These are phyloP conservation scores for Hypotaenidia philippensis DNA, from an alignment of 2,797 vertebrate genomes.

Conservation along the genomic window DNA sequence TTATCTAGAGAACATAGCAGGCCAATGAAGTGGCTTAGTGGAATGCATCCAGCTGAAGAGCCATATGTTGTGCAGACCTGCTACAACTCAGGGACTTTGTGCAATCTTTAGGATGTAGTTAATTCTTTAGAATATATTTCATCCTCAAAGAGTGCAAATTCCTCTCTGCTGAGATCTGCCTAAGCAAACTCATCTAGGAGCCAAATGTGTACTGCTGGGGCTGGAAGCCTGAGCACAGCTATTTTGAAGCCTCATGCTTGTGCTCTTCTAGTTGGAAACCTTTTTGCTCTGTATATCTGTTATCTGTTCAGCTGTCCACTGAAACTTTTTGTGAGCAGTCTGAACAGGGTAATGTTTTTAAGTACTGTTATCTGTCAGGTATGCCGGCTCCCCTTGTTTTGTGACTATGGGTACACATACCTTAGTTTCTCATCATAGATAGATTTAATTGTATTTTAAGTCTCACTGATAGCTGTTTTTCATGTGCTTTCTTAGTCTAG, in stretches of 20 bases:
- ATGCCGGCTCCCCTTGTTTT: neutral
- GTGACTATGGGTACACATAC: accelerated
- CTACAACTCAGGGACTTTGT: neutral
- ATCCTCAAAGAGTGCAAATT: neutral
- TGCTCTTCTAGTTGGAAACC: neutral
- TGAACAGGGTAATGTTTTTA: neutral
- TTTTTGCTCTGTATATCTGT: neutral
- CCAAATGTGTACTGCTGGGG: accelerated
- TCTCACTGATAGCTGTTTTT: neutral
- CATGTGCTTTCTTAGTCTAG: neutral
- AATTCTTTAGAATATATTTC: neutral
- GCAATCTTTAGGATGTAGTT: neutral
- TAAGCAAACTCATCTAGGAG: neutral
- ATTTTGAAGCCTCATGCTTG: neutral
- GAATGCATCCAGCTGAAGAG: neutral
- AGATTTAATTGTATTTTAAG: neutral
- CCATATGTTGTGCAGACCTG: neutral
- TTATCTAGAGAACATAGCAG: neutral
- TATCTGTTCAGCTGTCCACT: neutral
- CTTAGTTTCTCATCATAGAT: no score
- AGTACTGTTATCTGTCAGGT: neutral
- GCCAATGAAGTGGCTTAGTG: neutral
- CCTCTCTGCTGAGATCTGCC: neutral
- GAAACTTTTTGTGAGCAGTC: neutral
- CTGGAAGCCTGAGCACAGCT: neutral